Evolutionary conservation across 2,797 vertebrate genomes (phyloP).

Genomic region (Peromyscus attwateri): DNA sequence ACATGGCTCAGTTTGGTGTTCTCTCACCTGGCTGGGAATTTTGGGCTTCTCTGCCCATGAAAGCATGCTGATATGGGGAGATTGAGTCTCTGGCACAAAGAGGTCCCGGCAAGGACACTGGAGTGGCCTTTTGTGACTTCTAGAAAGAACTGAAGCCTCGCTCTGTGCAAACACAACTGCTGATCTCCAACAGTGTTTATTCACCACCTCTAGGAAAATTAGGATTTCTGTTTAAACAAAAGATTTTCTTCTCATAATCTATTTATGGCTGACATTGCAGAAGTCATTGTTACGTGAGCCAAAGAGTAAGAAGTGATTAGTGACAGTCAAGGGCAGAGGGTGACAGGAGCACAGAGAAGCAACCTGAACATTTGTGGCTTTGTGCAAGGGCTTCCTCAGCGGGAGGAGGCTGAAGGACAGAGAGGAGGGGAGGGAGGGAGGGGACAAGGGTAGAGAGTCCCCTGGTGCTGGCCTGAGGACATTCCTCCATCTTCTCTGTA

Average conservation of each 20-base stretch:
- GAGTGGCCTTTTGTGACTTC: neutral
- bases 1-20: neutral
- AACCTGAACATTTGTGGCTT: neutral
- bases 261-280: constrained; percentile 78
- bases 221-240: constrained; percentile 83
- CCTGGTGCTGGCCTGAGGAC: neutral
- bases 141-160: neutral
- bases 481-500: neutral
- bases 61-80: neutral
- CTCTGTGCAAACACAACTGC: constrained; percentile 66
- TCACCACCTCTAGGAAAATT: constrained; percentile 74
- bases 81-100: neutral
- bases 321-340: neutral
- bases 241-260: constrained; percentile 80
- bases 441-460: neutral
- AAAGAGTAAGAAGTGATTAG: neutral
- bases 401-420: neutral
- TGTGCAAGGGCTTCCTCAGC: neutral
- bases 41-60: neutral
- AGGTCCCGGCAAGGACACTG: neutral
- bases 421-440: neutral
- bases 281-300: constrained; percentile 38
- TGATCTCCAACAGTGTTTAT: constrained; percentile 64
- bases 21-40: neutral
- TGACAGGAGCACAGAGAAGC: neutral